Conservation (phyloP, 2,888 invertebrate species). For the Alloscopus bannaensis region DNA sequence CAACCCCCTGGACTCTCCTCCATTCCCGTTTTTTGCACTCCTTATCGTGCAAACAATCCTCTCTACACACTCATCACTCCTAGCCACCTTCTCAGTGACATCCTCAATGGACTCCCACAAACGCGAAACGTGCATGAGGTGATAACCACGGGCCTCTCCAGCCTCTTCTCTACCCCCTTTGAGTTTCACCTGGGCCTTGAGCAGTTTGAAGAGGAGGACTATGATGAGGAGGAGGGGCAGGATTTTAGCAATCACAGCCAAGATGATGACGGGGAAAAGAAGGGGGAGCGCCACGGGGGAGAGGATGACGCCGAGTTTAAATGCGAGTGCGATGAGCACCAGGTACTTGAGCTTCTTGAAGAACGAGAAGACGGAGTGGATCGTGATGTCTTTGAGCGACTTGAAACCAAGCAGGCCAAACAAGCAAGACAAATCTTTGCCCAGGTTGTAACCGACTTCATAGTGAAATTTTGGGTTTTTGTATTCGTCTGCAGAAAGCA, state of each 20-base stretch:
- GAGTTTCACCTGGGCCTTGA: conserved; percentile 57
- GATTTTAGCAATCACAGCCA: conserved; percentile 52
- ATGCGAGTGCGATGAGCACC: conserved; percentile 48
- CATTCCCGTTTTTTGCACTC: neutral
- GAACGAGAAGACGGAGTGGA: conserved; percentile 42
- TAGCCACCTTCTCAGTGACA: conserved; percentile 5
- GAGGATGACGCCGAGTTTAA: conserved; percentile 59
- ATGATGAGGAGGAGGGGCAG: conserved; percentile 58
- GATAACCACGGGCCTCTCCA: neutral
- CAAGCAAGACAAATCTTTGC: conserved; percentile 58
- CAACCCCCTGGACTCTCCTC: neutral
- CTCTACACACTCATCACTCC: conserved; percentile 45
- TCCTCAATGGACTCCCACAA: conserved; percentile 40
- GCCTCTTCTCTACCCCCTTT: conserved; percentile 20
- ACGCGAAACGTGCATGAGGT: conserved; percentile 26
- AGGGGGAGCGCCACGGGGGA: conserved; percentile 61
- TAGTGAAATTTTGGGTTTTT: conserved; percentile 48
- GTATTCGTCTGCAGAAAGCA: conserved; percentile 8
- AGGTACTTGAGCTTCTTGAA: conserved; percentile 58
- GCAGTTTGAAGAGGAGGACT: conserved; percentile 51
- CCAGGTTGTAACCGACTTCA: conserved; percentile 50
- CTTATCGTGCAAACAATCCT: conserved; percentile 41
- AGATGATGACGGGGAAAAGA: conserved; percentile 54
- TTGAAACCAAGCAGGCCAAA: conserved; percentile 56
- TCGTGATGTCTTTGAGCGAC: conserved; percentile 49